Percentiles rank a stretch among this genome's conserved stretches.
These are phyloP conservation scores for Hyposmocoma kahamanoa DNA, from an alignment of 1,140 invertebrate species.

Conservation along the genomic window DNA sequence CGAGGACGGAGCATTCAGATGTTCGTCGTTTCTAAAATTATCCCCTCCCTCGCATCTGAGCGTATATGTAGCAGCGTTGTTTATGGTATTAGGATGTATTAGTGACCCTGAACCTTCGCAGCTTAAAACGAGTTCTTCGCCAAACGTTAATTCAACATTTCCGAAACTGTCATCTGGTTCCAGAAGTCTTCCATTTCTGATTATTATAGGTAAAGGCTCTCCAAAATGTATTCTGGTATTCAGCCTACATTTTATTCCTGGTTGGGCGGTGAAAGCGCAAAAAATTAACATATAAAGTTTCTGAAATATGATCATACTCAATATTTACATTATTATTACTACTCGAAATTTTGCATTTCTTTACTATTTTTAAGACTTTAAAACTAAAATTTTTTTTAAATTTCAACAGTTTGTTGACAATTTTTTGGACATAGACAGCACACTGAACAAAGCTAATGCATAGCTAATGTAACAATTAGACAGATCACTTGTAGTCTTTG, in stretches of 20 bases:
- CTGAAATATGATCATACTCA: slow-evolving; percentile 27
- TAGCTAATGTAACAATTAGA: no score
- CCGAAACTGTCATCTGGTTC: slow-evolving; percentile 47
- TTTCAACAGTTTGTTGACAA: background rate
- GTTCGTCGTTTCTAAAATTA: slow-evolving; percentile 44
- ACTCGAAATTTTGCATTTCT: background rate
- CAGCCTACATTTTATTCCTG: slow-evolving; percentile 32
- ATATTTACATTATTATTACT: background rate
- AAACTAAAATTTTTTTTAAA: background rate
- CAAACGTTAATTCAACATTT: slow-evolving; percentile 35
- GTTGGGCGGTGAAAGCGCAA: slow-evolving; percentile 34
- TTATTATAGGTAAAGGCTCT: slow-evolving; percentile 45
- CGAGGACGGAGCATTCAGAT: slow-evolving; percentile 28
- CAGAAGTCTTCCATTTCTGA: slow-evolving; percentile 37
- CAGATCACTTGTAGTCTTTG: no score
- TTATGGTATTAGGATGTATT: slow-evolving; percentile 28
- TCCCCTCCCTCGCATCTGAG: slow-evolving; percentile 42
- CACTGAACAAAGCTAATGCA: no score
- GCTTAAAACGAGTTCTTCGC: slow-evolving; percentile 41
- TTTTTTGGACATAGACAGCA: background rate
- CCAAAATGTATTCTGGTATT: slow-evolving; percentile 42
- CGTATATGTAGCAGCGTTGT: slow-evolving; percentile 20
- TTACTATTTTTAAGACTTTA: background rate
- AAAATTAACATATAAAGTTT: slow-evolving; percentile 39
- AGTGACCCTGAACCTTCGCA: slow-evolving; percentile 36